These are phyloP conservation scores for Mormyrus proboscirostris DNA, from an alignment of 2,797 vertebrate genomes.

Conservation along the genomic window DNA sequence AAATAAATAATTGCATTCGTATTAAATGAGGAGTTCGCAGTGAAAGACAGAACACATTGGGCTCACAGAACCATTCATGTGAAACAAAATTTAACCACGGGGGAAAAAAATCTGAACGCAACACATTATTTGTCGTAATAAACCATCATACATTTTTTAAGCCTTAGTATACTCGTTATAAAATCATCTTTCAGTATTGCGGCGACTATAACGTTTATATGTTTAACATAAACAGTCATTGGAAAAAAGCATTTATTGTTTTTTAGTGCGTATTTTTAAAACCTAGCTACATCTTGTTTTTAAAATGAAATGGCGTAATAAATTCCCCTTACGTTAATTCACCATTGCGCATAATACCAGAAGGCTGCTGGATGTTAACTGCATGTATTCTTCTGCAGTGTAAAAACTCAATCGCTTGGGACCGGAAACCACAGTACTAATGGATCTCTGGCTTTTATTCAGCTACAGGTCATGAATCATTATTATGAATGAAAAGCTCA, in stretches of 20 bases:
- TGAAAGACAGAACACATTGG: not conserved
- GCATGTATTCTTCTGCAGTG: constrained; percentile 7
- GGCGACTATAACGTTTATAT: not conserved
- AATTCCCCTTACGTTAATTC: not conserved
- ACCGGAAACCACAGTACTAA: not conserved
- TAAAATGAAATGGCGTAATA: not conserved
- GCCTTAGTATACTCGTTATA: not conserved
- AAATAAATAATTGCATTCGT: constrained; percentile 58
- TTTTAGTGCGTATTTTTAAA: not conserved
- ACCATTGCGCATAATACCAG: not conserved
- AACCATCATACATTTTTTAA: not conserved
- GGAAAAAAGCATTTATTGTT: not conserved
- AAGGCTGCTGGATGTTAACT: not conserved
- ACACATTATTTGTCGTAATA: not conserved
- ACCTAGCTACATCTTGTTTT: not conserved
- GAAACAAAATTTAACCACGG: not conserved
- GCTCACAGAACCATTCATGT: not conserved
- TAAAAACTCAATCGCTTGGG: not conserved
- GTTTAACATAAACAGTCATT: not conserved
- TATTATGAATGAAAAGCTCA: not conserved
- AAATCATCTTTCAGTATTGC: not conserved
- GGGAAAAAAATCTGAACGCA: not conserved
- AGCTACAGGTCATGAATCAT: constrained; percentile 1
- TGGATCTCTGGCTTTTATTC: not conserved
- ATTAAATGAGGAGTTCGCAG: constrained; percentile 43